Evolutionary conservation across 2,888 invertebrate genomes (phyloP).

Genomic region (Brassicogethes aeneus): DNA sequence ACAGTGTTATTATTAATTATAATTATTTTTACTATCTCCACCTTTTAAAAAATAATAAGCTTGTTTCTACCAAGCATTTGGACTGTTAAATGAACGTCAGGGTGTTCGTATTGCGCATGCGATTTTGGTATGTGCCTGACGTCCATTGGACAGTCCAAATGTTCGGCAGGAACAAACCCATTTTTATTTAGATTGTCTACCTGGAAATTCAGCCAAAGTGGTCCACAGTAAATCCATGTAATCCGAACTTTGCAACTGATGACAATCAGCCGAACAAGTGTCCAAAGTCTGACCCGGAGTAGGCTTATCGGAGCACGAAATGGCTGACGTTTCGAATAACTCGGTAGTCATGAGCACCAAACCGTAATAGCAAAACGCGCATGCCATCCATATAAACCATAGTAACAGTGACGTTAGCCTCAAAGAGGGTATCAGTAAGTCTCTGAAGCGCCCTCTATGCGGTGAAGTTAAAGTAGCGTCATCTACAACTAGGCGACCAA

Average conservation of each 20-base stretch:
- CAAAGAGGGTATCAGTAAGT: constrained; percentile 70
- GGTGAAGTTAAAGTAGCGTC: constrained; percentile 52
- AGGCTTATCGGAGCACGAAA: constrained; percentile 35
- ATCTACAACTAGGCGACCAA: constrained; percentile 76
- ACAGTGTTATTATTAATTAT: too few relatives aligned
- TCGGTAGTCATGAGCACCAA: constrained; percentile 92
- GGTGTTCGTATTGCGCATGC: too few relatives aligned
- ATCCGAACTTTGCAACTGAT: constrained; percentile 70
- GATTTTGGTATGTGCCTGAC: too few relatives aligned
- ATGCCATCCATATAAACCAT: constrained; percentile 93
- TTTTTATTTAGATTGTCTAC: constrained; percentile 35
- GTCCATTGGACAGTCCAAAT: too few relatives aligned
- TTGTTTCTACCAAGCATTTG: too few relatives aligned
- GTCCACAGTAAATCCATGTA: constrained; percentile 92
- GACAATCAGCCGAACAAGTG: constrained; percentile 58
- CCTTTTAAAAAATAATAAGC: too few relatives aligned
- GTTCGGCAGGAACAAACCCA: too few relatives aligned
- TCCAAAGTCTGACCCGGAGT: constrained; percentile 34
- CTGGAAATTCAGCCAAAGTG: constrained; percentile 90
- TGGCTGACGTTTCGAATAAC: constrained; percentile 60
- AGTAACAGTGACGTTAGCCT: constrained; percentile 75
- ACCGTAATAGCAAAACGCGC: constrained; percentile 93
- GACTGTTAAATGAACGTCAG: too few relatives aligned
- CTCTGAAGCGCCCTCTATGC: constrained; percentile 58
- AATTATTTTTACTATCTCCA: too few relatives aligned